A percentile compares a stretch with the other conserved stretches of the same genome.
Evolutionary conservation across 1,140 invertebrate genomes (phyloP).

Genomic region (Nephotettix cincticeps): DNA sequence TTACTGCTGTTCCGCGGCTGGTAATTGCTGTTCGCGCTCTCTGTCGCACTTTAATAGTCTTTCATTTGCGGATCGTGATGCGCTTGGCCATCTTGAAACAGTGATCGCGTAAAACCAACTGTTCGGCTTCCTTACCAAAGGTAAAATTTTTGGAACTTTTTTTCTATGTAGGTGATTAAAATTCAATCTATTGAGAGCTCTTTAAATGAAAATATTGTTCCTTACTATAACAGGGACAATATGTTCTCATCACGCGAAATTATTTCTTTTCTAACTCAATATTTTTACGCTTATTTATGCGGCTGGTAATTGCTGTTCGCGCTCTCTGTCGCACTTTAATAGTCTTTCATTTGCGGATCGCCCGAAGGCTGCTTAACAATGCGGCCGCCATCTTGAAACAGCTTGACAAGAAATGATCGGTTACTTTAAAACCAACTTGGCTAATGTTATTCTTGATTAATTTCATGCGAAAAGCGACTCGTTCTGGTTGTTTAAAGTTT

Average conservation of each 20-base stretch:
- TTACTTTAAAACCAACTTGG: constrained; percentile 1
- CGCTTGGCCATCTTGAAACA: too few species aligned
- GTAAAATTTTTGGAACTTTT: too few species aligned
- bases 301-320: constrained; percentile 19
- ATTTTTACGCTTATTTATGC: constrained; percentile 12
- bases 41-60: constrained; percentile 26
- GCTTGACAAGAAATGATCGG: constrained; percentile 21
- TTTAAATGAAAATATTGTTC: constrained; percentile 4
- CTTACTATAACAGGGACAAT: not conserved
- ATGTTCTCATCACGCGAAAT: constrained; percentile 20
- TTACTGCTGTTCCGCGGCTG: constrained; percentile 19
- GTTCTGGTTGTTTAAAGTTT: too few species aligned
- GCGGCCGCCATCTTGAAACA: constrained; percentile 19
- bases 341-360: constrained; percentile 24
- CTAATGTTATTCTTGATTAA: too few species aligned
- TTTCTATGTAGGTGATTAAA: too few species aligned
- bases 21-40: constrained; percentile 22
- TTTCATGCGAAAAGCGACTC: too few species aligned
- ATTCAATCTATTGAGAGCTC: too few species aligned
- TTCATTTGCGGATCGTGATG: constrained; percentile 27
- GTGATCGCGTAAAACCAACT: too few species aligned
- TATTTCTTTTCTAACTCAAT: constrained; percentile 24
- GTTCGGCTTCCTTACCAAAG: too few species aligned
- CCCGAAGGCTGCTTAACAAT: constrained; percentile 17
- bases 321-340: constrained; percentile 26